These are phyloP conservation scores for Alethe castanea DNA, from an alignment of 2,113 vertebrate genomes.

Conservation along the genomic window DNA sequence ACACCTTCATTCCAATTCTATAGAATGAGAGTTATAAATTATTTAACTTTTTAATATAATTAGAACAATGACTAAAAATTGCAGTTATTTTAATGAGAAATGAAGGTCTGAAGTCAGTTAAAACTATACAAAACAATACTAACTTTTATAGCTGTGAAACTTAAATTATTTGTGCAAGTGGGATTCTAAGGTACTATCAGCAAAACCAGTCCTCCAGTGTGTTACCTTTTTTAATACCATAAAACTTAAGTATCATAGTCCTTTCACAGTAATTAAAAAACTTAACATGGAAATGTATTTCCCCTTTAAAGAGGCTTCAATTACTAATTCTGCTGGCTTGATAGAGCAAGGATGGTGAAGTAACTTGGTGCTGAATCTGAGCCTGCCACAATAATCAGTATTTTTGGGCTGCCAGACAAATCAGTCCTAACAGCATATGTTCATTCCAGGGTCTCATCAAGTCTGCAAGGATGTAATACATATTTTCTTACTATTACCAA, in stretches of 20 bases:
- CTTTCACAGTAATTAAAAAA: neutral
- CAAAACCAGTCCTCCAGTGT: neutral
- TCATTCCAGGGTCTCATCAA: neutral
- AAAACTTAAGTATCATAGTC: neutral
- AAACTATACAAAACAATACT: neutral
- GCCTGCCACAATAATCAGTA: neutral
- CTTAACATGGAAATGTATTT: neutral
- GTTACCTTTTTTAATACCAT: neutral
- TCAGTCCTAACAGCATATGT: neutral
- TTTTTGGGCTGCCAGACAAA: conserved; percentile 8
- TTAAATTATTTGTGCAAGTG: neutral
- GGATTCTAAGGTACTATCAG: neutral
- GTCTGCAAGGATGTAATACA: neutral
- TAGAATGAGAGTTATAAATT: neutral
- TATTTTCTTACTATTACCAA: conserved; percentile 1
- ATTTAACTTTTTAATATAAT: neutral
- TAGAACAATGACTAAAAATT: neutral
- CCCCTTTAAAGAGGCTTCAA: neutral
- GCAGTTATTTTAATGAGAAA: neutral
- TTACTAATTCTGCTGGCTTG: neutral
- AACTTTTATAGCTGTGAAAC: neutral
- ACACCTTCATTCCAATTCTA: neutral
- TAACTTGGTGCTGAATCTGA: neutral
- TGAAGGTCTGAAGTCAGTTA: neutral
- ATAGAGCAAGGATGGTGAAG: neutral